Evolutionary conservation across 2,113 vertebrate species (phyloP), one percentile per base, ranked within the genome.

Genomic region (Chloropsis cyanopogon): DNA sequence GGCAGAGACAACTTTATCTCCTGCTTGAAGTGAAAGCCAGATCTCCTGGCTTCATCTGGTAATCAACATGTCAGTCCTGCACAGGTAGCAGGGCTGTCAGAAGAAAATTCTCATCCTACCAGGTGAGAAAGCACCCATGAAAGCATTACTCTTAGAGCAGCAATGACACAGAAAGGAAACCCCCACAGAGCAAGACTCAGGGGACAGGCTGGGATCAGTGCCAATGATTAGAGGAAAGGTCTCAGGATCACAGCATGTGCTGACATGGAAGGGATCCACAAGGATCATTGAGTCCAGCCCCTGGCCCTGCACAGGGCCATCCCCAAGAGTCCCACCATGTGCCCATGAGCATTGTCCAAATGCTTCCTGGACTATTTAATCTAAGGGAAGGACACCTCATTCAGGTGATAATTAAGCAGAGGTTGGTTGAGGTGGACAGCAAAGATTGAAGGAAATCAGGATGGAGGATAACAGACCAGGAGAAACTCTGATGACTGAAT

Each of bases 191-290:
- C 0, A 3, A 60, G 47, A 23, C 50, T 54, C 23, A 42, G 28
- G 6, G 7, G 14, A 23, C 9, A 29, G 33, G 7, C 35, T 50
- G 35, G 28, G 18, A 54, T 44, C 18, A 20, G 33, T 5, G 15
- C 0, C 0, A 50, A 29, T 1, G 2, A 8, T 9, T 9, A 82
- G 42, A 3, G 10, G 57, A 77, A 57, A 52, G 6, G 59, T 20
- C 10, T 4, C 18, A 39, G 29, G 23, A 19, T 12, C 19, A 13
- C 47, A 29, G 73, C 25, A 47, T 6, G 42, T 29, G 41, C 56
- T n/a, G 12, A 21, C 49, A 5, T 8, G 29, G 28, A 47, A 54
- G n/a, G n/a, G 12, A 63, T 7, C 9, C 73, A 29, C 56, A 47
- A 47, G 47, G 47, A 70, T 41, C 65, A 24, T 0, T 1, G 47